Conservation (phyloP, 2,113 vertebrate species). For the Potamarius usumacintae region DNA sequence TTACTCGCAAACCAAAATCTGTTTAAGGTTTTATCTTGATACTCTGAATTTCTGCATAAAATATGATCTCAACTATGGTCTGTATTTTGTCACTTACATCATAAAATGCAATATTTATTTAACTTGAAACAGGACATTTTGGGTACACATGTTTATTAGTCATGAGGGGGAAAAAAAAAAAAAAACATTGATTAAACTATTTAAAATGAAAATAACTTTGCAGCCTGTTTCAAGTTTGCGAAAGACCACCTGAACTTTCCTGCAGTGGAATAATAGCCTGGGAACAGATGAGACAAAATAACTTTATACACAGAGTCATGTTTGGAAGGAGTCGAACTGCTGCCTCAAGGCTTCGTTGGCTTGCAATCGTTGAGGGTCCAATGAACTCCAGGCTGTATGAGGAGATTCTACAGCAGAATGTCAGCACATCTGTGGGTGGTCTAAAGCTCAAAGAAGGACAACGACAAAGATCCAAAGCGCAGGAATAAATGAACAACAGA, state of each 20-base stretch:
- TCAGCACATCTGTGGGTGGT: constrained; percentile 18
- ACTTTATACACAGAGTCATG: constrained; percentile 22
- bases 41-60: neutral
- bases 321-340: constrained; percentile 18
- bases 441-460: constrained; percentile 26
- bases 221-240: constrained; percentile 15
- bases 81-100: neutral
- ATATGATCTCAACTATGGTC: neutral
- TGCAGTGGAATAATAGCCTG: neutral
- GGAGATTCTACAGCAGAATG: constrained; percentile 11
- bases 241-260: constrained; percentile 21
- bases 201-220: neutral
- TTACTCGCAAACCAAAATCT: neutral
- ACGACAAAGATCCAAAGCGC: constrained; percentile 25
- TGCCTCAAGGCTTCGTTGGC: constrained; percentile 17
- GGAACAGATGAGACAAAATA: constrained; percentile 11
- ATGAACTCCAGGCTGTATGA: constrained; percentile 33
- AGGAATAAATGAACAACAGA: constrained; percentile 27
- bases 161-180: no score
- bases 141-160: neutral
- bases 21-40: neutral
- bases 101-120: neutral
- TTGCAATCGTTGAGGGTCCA: constrained; percentile 27
- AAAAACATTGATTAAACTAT: neutral
- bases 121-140: neutral